Base-by-base conservation (phyloP, 2,113 vertebrate species). In the Rhineura floridana region DNA sequence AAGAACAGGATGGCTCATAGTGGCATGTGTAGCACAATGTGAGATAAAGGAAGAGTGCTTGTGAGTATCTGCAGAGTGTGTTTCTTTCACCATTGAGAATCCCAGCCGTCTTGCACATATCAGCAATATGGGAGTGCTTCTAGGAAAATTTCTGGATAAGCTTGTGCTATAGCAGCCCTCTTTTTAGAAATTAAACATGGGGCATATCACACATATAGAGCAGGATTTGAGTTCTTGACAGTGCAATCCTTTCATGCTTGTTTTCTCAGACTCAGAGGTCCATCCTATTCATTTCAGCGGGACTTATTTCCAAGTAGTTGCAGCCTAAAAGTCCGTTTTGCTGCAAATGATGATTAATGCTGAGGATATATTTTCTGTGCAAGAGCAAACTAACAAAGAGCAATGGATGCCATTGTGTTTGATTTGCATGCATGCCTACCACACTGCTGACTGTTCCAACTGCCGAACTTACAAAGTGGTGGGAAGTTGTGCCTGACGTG, bases 391-490 rank as follows among this genome's bases (percentile, higher is more conserved):
- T 72, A 44, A 82, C 50, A 65, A 13, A 48, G 44, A 65, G 70
- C n/a, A n/a, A 19, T 21, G 70, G 15, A 39, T 17, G 81, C 72
- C 33, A 42, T 15, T 28, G n/a, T 42, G 46, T 30, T 9, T 76
- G 25, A 48, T 42, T 88, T 25, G 65, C 23, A 65, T 36, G 50
- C 69, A 65, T 88, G 70, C 33, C n/a, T 39, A 52, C 62, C 59
- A 52, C 46, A 77, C 42, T 50, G 6, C 59, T 15, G 42, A 15
- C 59, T 86, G 84, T 48, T 78, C 84, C 84, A 78, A 46, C 76
- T 70, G 83, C 91, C 83, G 73, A 86, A 88, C 83, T 93, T 78
- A 70, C 39, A 79, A 76, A 75, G 84, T n/a, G 80, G 36, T 50
- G 84, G 72, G 42, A 89, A 89, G 72, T 72, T 70, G 62, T 83